phyloP scores from a whole-genome alignment of 1,140 invertebrate genomes.

The Aphidius ervi region DNA sequence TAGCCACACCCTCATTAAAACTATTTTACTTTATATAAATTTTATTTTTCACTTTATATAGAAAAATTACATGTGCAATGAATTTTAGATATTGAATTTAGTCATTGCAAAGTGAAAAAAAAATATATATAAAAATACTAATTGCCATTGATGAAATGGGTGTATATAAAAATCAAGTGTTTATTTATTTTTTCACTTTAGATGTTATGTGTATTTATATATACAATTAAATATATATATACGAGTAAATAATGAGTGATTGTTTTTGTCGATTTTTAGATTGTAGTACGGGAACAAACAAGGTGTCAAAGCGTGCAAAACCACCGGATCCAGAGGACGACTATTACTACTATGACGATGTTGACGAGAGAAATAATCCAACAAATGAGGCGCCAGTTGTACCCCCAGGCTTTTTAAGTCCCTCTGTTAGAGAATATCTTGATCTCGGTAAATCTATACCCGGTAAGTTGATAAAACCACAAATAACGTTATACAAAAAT shows the following conservation, averaged over 20 bases:
- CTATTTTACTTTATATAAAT: too few relatives aligned
- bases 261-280: slow-evolving; percentile 29
- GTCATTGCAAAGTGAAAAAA: too few relatives aligned
- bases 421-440: slow-evolving; percentile 77
- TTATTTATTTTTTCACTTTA: neutral
- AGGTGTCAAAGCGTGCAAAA: slow-evolving; percentile 59
- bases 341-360: slow-evolving; percentile 60
- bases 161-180: too few relatives aligned
- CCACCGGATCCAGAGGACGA: slow-evolving; percentile 57
- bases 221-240: neutral
- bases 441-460: slow-evolving; percentile 84
- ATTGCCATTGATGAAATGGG: slow-evolving; percentile 1
- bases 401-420: slow-evolving; percentile 74
- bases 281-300: slow-evolving; percentile 24
- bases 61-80: too few relatives aligned
- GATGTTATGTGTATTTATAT: neutral
- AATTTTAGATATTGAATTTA: too few relatives aligned
- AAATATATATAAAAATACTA: neutral
- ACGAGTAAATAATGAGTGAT: slow-evolving; percentile 7
- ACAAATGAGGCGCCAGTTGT: slow-evolving; percentile 60
- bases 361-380: slow-evolving; percentile 65
- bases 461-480: slow-evolving; percentile 58
- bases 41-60: too few relatives aligned
- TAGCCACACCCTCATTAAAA: too few relatives aligned
- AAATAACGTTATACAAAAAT: too few relatives aligned